Evolutionary conservation across 1,140 invertebrate species (phyloP).

Genomic region (Zaprionus ornatus): DNA sequence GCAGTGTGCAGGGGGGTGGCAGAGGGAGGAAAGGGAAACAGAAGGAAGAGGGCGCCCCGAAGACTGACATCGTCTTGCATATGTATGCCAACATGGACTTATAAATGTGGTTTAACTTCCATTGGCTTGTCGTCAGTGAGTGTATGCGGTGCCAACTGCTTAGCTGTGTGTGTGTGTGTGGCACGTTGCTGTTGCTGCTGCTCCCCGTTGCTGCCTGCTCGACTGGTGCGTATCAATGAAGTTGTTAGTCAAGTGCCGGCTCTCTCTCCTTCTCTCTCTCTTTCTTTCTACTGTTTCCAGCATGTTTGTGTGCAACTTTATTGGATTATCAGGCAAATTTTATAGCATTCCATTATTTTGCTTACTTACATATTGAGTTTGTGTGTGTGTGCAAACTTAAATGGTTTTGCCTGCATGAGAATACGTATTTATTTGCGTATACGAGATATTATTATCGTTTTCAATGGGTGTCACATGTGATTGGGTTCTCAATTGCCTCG

Average conservation of each 20-base stretch:
- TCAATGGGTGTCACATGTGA: constrained; percentile 27
- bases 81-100: constrained; percentile 67
- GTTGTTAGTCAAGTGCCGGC: constrained; percentile 69
- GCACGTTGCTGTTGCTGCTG: constrained; percentile 1
- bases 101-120: constrained; percentile 77
- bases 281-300: background rate
- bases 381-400: constrained; percentile 41
- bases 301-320: constrained; percentile 51
- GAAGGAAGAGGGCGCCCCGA: background rate
- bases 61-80: constrained; percentile 42
- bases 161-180: background rate
- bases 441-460: constrained; percentile 8
- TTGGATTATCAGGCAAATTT: constrained; percentile 78
- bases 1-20: background rate
- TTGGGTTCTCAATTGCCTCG: constrained; percentile 6
- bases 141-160: constrained; percentile 44
- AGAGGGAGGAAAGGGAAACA: constrained; percentile 1
- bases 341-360: constrained; percentile 54
- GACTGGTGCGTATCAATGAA: constrained; percentile 67
- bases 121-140: constrained; percentile 59
- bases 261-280: background rate
- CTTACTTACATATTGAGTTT: constrained; percentile 52
- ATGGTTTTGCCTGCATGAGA: constrained; percentile 47
- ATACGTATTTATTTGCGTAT: constrained; percentile 45
- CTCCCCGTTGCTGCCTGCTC: constrained; percentile 15